phyloP scores from a whole-genome alignment of 2,888 invertebrate genomes.

The Drosophila melanosoma region DNA sequence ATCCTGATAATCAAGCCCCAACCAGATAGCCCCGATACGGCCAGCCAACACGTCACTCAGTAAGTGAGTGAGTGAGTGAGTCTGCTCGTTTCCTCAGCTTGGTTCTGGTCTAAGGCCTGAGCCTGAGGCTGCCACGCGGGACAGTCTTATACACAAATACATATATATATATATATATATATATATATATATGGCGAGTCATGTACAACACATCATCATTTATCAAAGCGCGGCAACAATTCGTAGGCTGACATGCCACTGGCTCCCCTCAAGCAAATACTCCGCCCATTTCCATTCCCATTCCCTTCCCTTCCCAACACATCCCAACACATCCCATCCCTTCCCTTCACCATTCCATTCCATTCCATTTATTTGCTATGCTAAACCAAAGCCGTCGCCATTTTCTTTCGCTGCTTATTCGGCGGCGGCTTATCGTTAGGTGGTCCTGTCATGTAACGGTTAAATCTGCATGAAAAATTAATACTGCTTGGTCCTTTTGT shows the following conservation, averaged over 20 bases:
- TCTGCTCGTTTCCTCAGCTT: conserved; percentile 23
- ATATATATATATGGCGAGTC: conserved; percentile 63
- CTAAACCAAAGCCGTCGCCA: conserved; percentile 54
- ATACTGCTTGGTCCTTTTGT: conserved; percentile 50
- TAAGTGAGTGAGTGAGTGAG: conserved; percentile 23
- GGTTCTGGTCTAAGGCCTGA: conserved; percentile 5
- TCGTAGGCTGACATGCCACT: conserved; percentile 53
- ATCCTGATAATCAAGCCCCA: conserved; percentile 53
- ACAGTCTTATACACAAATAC: neutral
- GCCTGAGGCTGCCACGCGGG: neutral
- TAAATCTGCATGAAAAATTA: conserved; percentile 79
- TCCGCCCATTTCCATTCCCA: neutral
- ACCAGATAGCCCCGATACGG: neutral
- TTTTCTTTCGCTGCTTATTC: conserved; percentile 51
- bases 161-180: neutral
- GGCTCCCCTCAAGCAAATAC: neutral
- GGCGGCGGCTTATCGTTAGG: conserved; percentile 59
- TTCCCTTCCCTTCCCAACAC: too few species aligned
- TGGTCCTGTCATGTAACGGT: conserved; percentile 76
- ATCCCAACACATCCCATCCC: too few species aligned
- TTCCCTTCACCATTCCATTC: too few species aligned
- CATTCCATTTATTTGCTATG: neutral
- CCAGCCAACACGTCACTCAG: conserved; percentile 31
- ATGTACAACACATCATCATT: conserved; percentile 79
- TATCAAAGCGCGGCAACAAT: conserved; percentile 69